These are phyloP conservation scores for Botia kubotai DNA, from an alignment of 2,797 vertebrate genomes.

Conservation along the genomic window DNA sequence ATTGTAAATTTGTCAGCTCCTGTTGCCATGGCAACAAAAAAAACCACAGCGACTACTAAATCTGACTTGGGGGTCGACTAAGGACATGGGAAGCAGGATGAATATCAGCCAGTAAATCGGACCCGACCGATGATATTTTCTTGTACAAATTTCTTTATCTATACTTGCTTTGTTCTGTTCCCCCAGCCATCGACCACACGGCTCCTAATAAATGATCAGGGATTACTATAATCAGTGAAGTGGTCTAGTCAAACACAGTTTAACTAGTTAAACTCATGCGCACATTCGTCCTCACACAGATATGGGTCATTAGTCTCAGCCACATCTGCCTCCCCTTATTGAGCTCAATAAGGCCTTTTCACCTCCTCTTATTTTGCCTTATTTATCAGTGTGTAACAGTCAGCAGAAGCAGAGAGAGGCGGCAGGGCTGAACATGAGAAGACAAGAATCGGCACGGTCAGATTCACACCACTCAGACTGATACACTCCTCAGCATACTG, in stretches of 20 bases:
- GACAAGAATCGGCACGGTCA: constrained; percentile 21
- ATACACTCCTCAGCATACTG: constrained; percentile 19
- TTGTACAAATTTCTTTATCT: constrained; percentile 3
- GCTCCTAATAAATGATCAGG: constrained; percentile 26
- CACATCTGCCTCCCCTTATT: constrained; percentile 9
- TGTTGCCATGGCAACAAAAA: constrained; percentile 53
- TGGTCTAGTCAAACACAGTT: constrained; percentile 38
- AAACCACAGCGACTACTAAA: not conserved
- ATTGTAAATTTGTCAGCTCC: constrained; percentile 37
- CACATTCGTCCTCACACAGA: constrained; percentile 5
- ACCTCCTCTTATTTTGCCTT: not conserved
- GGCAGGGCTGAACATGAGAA: constrained; percentile 21
- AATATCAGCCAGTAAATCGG: not conserved
- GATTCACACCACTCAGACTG: constrained; percentile 10
- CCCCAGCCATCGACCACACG: not conserved
- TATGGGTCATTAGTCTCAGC: constrained; percentile 35
- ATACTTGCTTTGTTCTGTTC: not conserved
- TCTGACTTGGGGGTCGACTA: constrained; percentile 26
- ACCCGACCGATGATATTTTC: constrained; percentile 7
- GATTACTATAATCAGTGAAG: constrained; percentile 20
- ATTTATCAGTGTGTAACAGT: constrained; percentile 26
- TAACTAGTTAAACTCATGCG: constrained; percentile 26
- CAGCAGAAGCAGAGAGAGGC: not conserved
- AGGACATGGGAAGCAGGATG: constrained; percentile 23
- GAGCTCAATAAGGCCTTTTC: constrained; percentile 32